Percentiles rank a stretch among this genome's conserved stretches.
These are phyloP conservation scores for Ornithoptera alexandrae DNA, from an alignment of 2,888 invertebrate genomes.

Conservation along the genomic window DNA sequence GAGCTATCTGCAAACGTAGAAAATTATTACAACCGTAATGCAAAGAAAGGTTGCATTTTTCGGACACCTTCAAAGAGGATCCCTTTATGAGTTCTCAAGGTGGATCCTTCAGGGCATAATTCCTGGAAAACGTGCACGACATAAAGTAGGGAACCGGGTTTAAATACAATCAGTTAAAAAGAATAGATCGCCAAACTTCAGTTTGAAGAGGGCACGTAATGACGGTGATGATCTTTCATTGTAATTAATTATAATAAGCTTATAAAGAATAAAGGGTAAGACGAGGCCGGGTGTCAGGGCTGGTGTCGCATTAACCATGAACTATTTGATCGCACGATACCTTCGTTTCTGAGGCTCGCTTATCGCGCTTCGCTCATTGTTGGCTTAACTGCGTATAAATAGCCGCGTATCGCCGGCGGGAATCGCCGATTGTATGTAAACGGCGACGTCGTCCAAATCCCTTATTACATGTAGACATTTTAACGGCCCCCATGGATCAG, in stretches of 20 bases:
- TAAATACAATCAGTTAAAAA: no score
- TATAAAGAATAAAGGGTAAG: constrained; percentile 1
- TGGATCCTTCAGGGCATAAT: no score
- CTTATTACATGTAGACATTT: background rate
- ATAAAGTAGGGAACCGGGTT: no score
- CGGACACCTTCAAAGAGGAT: no score
- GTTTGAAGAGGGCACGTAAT: no score
- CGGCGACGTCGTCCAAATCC: constrained; percentile 3
- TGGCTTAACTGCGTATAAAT: constrained; percentile 23
- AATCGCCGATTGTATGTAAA: constrained; percentile 27
- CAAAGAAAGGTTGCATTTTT: no score
- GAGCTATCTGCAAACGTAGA: no score
- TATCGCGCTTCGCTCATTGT: constrained; percentile 22
- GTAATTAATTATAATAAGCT: background rate
- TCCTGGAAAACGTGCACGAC: no score
- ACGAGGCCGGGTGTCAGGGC: constrained; percentile 19
- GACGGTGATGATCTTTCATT: background rate
- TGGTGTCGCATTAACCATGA: constrained; percentile 27
- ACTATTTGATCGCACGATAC: constrained; percentile 31
- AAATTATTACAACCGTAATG: no score
- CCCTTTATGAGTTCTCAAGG: no score
- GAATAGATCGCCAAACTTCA: no score
- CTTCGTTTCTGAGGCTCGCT: constrained; percentile 25
- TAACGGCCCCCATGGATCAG: no score
- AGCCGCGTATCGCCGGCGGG: constrained; percentile 15